Evolutionary conservation across 2,797 vertebrate species (phyloP).

Genomic region (Microctenopoma steveboyesi): DNA sequence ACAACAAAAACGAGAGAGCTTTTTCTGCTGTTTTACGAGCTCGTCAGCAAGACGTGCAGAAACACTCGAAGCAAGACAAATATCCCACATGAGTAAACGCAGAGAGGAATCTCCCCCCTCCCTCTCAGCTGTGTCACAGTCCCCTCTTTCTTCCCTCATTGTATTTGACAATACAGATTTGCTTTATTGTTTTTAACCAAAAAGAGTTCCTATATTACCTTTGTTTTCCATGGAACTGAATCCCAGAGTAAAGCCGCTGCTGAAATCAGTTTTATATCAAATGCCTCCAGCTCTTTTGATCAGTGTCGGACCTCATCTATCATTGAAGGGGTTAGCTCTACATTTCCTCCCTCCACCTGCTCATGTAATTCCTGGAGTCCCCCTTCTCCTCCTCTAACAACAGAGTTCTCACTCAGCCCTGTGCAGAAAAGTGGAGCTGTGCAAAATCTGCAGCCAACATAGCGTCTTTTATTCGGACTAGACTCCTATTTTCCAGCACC

Average conservation of each 20-base stretch:
- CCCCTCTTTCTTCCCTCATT: background rate
- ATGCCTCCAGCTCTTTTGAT: constrained; percentile 22
- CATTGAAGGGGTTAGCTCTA: constrained; percentile 34
- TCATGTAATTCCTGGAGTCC: constrained; percentile 24
- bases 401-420: constrained; percentile 8
- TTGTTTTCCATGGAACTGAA: constrained; percentile 35
- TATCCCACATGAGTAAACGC: no score
- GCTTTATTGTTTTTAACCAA: constrained; percentile 33
- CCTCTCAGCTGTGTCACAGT: background rate
- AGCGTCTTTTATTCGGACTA: constrained; percentile 34
- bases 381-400: background rate
- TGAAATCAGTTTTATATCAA: constrained; percentile 44
- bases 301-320: constrained; percentile 54
- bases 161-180: constrained; percentile 15
- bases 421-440: constrained; percentile 10
- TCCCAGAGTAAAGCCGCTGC: constrained; percentile 8
- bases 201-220: constrained; percentile 7
- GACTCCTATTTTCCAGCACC: constrained; percentile 24
- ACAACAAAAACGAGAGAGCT: no score
- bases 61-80: background rate
- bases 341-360: constrained; percentile 39
- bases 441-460: constrained; percentile 8
- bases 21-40: background rate
- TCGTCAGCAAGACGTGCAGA: background rate
- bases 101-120: no score